These are phyloP conservation scores for Melieria crassipennis DNA, from an alignment of 2,888 invertebrate genomes.

Conservation along the genomic window DNA sequence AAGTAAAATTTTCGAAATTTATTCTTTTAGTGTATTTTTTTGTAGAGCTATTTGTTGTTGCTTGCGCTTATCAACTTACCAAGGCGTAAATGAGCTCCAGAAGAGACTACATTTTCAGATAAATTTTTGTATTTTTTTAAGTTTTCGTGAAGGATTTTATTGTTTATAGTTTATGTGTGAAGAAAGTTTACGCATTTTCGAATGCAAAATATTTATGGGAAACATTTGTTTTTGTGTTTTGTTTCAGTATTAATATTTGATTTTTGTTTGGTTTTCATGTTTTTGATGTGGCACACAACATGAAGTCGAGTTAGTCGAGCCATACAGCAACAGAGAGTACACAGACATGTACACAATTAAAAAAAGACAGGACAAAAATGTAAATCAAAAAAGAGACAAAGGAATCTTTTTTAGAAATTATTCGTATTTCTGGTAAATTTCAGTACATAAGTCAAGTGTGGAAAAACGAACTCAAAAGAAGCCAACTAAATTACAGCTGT, in stretches of 20 bases:
- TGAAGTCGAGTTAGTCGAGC: background rate
- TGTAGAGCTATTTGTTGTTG: no score
- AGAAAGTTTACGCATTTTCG: background rate
- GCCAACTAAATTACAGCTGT: background rate
- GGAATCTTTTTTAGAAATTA: background rate
- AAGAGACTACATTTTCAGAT: constrained; percentile 81
- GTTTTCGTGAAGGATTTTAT: constrained; percentile 46
- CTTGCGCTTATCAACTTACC: constrained; percentile 79
- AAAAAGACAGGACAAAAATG: constrained; percentile 44
- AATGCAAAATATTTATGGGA: constrained; percentile 44
- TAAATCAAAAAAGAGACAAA: constrained; percentile 38
- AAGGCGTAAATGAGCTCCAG: constrained; percentile 98
- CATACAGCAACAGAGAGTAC: constrained; percentile 42
- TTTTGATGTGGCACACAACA: constrained; percentile 19
- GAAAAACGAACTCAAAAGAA: background rate
- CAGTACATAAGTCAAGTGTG: no score
- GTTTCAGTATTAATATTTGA: constrained; percentile 31
- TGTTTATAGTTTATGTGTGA: constrained; percentile 41
- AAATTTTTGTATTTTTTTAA: constrained; percentile 18
- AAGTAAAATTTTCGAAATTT: constrained; percentile 25
- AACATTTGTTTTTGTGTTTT: constrained; percentile 36
- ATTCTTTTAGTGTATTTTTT: constrained; percentile 19
- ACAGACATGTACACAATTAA: constrained; percentile 41
- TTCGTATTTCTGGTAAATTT: background rate
- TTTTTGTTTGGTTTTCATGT: constrained; percentile 15